Evolutionary conservation across 2,113 vertebrate genomes (phyloP), one percentile per base, ranked within the genome.

Genomic region (Silurus asotus): DNA sequence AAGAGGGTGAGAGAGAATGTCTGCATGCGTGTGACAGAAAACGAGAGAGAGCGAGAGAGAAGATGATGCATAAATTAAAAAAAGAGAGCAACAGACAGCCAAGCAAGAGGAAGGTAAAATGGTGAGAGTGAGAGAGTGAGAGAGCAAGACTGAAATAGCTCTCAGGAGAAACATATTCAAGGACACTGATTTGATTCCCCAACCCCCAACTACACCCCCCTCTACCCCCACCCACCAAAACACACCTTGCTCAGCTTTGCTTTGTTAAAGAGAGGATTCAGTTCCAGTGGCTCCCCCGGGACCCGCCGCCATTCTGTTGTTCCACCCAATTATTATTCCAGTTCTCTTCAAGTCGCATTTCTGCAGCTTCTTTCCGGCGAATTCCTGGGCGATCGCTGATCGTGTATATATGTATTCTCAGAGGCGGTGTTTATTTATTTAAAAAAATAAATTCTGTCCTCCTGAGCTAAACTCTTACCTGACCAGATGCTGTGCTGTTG

Each of bases 171-270:
- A 86, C 85, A 80, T 89, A 83, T 89, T 89, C 86, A 88, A 90
- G 88, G 87, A 87, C 90, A 81, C 75, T 89, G 86, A 85, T 89
- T 88, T 83, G 87, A 89, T 91, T 83, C 85, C 70, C 67, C 53
- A 37, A 37, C 45, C 45, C 28, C 10, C 37, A 37, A 37, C 37
- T 37, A 37, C 37, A 37, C 37, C 37, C 37, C 37, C 37, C 74
- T 37, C 74, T 37, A 37, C 62, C 56, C 58, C 83, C 28, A 45
- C 86, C 64, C 64, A 51, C 56, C 5, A 7, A 8, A 65, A 53
- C 62, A 53, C 55, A 61, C 74, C 81, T 83, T 88, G 48, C 80
- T 72, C 78, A 69, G 81, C 87, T 84, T 84, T 84, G 79, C 85
- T 88, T 90, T 88, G 87, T 88, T 86, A 88, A 88, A 88, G 88